These are phyloP conservation scores for Euura saliciscinereae DNA, from an alignment of 1,140 invertebrate genomes.

Conservation along the genomic window DNA sequence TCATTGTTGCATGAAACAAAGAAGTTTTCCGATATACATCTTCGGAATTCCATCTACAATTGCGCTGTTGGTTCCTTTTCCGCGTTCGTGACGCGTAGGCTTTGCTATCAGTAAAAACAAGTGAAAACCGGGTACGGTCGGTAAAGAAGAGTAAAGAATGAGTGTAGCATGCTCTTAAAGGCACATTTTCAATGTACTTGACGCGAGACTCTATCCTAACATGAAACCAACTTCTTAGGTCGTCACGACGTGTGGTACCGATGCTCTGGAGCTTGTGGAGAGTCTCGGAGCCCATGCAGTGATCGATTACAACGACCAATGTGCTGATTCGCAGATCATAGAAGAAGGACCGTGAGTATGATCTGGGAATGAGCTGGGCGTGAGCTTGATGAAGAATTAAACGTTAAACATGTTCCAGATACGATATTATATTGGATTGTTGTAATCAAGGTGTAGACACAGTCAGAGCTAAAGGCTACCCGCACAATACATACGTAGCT, in stretches of 20 bases:
- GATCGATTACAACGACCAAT: conserved; percentile 78
- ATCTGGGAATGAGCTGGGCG: not conserved
- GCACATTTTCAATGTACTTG: no score
- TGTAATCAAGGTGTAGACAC: conserved; percentile 71
- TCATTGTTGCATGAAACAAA: no score
- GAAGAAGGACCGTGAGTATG: conserved; percentile 69
- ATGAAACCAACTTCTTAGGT: conserved; percentile 59
- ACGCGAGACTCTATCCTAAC: not conserved
- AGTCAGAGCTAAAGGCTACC: conserved; percentile 68
- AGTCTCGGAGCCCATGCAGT: conserved; percentile 75
- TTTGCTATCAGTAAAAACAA: no score
- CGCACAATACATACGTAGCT: conserved; percentile 81
- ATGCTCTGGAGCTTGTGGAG: conserved; percentile 72
- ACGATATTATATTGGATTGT: conserved; percentile 86
- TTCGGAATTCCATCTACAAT: no score
- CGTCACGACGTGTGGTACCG: conserved; percentile 75
- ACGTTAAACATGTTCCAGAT: conserved; percentile 59
- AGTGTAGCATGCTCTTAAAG: no score
- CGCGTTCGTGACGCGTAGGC: no score
- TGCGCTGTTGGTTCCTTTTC: no score
- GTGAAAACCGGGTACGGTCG: no score
- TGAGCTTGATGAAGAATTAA: not conserved
- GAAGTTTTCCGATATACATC: no score
- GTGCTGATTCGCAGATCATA: conserved; percentile 66
- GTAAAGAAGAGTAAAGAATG: no score